phyloP scores from a whole-genome alignment of 2,113 vertebrate species.

The Chloroceryle aenea region DNA sequence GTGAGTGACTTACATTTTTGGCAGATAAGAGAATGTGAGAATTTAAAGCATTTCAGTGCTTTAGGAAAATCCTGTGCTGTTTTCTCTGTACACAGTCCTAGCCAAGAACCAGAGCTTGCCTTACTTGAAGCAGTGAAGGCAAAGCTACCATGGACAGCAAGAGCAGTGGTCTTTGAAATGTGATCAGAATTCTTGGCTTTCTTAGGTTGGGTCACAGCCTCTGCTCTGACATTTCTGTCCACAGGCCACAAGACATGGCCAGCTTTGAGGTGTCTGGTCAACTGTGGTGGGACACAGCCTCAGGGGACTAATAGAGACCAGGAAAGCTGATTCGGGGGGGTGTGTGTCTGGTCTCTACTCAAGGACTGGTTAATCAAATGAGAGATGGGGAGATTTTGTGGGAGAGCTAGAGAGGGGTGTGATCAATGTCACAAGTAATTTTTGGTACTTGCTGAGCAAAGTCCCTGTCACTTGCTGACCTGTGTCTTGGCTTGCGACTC shows the following conservation, averaged over 20 bases:
- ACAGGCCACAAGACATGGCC: neutral
- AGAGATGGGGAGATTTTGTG: neutral
- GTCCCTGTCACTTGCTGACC: neutral
- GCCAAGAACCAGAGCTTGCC: neutral
- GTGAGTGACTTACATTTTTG: neutral
- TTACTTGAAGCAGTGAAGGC: neutral
- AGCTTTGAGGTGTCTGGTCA: neutral
- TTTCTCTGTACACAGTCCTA: neutral
- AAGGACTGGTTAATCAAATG: neutral
- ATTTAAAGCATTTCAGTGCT: neutral
- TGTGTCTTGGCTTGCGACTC: neutral
- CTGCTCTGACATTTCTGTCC: neutral
- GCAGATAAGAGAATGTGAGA: neutral
- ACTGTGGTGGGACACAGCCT: neutral
- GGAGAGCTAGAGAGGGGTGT: neutral
- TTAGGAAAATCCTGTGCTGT: fast-evolving
- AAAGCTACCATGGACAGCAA: neutral
- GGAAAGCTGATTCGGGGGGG: neutral
- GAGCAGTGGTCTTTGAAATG: neutral
- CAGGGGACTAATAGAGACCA: neutral
- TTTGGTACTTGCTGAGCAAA: neutral
- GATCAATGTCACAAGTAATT: neutral
- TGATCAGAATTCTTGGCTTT: neutral
- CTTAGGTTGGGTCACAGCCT: neutral
- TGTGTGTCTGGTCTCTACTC: neutral